Conservation (phyloP, 2,888 invertebrate species). For the Drosophila emarginata region DNA sequence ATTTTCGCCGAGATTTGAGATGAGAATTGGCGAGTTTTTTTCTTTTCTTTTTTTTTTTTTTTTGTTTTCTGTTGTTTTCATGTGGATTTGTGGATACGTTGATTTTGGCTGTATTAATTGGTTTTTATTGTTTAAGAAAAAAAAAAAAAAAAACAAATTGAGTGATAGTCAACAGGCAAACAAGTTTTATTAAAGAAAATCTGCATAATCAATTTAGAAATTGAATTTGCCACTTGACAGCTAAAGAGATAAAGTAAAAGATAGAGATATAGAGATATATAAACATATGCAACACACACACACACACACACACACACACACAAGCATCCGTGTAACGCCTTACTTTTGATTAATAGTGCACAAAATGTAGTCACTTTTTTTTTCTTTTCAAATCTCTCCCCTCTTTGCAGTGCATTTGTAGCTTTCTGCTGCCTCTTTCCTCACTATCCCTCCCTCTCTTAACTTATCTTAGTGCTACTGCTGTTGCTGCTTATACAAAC, state of each 20-base stretch:
- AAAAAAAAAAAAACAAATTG: not conserved
- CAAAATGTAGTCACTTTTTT: slow-evolving; percentile 25
- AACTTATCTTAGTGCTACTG: not conserved
- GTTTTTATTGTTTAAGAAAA: not conserved
- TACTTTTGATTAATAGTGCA: slow-evolving; percentile 32
- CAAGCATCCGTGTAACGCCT: not conserved
- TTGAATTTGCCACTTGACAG: slow-evolving; percentile 24
- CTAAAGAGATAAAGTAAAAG: not conserved
- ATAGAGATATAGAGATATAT: not conserved
- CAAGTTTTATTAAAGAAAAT: not conserved
- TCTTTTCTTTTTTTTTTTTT: no score
- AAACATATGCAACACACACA: not conserved
- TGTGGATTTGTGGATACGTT: not conserved
- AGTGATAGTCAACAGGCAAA: not conserved
- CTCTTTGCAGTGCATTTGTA: slow-evolving; percentile 5
- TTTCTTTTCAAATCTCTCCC: not conserved
- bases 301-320: not conserved
- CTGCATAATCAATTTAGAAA: slow-evolving; percentile 19
- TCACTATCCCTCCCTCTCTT: no score
- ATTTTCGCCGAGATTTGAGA: slow-evolving; percentile 19
- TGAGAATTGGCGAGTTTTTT: not conserved
- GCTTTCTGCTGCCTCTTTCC: slow-evolving; percentile 4
- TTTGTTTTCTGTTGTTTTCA: no score
- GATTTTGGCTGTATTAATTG: slow-evolving; percentile 6
- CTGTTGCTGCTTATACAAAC: slow-evolving; percentile 10